Evolutionary conservation across 2,888 invertebrate genomes (phyloP).

Genomic region (Slavum lentiscoides): DNA sequence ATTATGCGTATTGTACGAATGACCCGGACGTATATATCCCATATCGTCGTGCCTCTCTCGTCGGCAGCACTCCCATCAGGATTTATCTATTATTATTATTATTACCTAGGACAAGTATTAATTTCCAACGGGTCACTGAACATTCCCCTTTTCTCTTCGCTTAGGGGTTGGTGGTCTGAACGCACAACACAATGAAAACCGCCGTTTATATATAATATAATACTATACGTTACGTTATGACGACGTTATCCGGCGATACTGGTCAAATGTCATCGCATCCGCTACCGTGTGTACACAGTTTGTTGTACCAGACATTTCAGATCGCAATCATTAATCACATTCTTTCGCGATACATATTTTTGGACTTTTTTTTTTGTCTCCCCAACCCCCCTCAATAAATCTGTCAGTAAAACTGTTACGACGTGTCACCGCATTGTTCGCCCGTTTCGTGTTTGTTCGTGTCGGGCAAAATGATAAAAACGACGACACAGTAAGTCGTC

Average conservation of each 20-base stretch:
- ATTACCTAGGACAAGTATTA: no score
- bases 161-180: background rate
- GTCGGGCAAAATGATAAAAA: no score
- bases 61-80: no score
- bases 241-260: no score
- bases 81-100: background rate
- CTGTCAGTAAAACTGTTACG: background rate
- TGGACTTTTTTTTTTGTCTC: background rate
- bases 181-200: no score
- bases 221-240: no score
- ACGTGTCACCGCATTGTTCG: background rate
- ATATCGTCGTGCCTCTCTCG: no score
- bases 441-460: background rate
- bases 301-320: background rate
- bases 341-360: constrained; percentile 3
- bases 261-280: background rate
- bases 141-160: background rate
- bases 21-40: no score
- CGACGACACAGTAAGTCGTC: no score
- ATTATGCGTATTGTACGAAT: no score
- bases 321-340: constrained; percentile 7
- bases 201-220: no score
- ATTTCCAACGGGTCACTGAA: background rate
- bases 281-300: background rate
- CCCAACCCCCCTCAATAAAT: background rate